Conservation (phyloP, 2,797 vertebrate species). For the Pangasius krempfi region DNA sequence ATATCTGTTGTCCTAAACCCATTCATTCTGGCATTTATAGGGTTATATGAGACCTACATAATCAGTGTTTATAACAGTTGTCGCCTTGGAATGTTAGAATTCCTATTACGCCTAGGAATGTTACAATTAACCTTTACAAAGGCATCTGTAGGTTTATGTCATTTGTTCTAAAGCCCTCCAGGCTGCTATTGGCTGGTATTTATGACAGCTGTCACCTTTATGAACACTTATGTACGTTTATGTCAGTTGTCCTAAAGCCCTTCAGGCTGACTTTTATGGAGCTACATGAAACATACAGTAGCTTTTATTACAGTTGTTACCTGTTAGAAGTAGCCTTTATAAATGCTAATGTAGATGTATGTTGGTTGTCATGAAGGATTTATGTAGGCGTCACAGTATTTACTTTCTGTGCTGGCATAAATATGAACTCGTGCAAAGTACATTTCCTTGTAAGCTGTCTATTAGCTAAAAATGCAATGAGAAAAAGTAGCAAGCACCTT, state of each 20-base stretch:
- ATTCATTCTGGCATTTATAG: not conserved
- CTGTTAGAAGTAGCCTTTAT: not conserved
- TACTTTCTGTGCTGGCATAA: not conserved
- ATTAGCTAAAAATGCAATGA: not conserved
- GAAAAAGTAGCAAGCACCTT: not conserved
- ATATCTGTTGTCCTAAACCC: not conserved
- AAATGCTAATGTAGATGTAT: conserved; percentile 1
- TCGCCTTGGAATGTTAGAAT: too few relatives aligned
- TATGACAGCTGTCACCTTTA: not conserved
- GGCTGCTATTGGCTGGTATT: not conserved
- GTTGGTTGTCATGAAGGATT: not conserved
- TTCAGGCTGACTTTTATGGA: not conserved
- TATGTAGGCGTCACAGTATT: not conserved
- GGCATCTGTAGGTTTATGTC: not conserved
- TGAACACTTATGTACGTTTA: not conserved
- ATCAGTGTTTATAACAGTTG: not conserved
- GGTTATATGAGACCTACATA: not conserved
- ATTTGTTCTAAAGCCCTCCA: not conserved
- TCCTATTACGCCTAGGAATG: too few relatives aligned
- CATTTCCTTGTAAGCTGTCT: not conserved
- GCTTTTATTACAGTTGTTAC: not conserved
- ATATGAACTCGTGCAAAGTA: not conserved
- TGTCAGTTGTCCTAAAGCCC: not conserved
- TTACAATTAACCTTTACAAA: not conserved
- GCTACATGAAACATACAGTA: too few relatives aligned